A percentile compares a stretch with the other conserved stretches of the same genome.
Evolutionary conservation across 2,113 vertebrate species (phyloP).

Genomic region (Falco punctatus): DNA sequence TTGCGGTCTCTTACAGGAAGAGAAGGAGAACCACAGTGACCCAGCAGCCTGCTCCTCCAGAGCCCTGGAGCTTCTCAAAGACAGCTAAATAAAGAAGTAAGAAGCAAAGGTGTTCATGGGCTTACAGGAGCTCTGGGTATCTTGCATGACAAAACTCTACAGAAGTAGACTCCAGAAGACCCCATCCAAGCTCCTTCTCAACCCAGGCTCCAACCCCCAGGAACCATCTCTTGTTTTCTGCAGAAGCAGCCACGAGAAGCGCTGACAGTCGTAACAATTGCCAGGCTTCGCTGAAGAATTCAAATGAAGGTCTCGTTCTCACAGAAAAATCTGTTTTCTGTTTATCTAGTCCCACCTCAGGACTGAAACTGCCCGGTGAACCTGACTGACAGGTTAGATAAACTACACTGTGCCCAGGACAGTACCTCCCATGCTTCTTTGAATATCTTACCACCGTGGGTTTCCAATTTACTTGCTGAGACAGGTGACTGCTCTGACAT

Average conservation of each 20-base stretch:
- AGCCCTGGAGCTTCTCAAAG: background rate
- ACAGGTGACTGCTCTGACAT: constrained; percentile 47
- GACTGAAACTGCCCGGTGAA: constrained; percentile 21
- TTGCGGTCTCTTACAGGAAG: background rate
- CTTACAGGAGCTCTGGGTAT: background rate
- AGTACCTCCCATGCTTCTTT: background rate
- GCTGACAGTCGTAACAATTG: background rate
- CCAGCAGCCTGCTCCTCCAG: background rate
- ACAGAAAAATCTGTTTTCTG: constrained; percentile 6
- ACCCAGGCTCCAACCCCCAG: background rate
- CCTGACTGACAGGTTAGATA: background rate
- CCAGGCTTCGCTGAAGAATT: background rate
- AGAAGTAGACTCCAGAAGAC: background rate
- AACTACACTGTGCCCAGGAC: background rate
- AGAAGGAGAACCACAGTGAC: background rate
- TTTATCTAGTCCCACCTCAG: background rate
- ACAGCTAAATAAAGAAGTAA: background rate
- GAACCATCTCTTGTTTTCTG: background rate
- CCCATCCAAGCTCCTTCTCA: background rate
- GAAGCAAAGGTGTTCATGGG: background rate
- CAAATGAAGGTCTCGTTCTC: constrained; percentile 14
- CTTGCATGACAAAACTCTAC: background rate
- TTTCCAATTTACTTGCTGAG: constrained; percentile 36
- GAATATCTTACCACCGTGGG: background rate
- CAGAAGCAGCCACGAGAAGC: constrained; percentile 7